Base-by-base conservation (phyloP, 1,140 invertebrate species). In the Aphaenogaster ashmeadi region DNA sequence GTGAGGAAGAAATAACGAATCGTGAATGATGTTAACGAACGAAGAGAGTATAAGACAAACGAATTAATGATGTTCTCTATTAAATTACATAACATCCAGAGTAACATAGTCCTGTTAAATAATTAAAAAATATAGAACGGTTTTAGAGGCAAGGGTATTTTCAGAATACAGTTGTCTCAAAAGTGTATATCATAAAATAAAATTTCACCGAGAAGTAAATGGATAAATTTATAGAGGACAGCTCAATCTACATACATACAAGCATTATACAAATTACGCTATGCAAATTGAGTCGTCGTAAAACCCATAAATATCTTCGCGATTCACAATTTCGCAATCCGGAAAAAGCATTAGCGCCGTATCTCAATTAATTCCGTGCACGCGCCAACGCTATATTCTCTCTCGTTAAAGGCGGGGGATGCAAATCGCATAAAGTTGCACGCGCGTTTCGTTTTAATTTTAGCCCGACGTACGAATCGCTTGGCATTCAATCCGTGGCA, bases 361-460 rank as follows among this genome's bases (percentile, higher is more conserved):
- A 74, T 74, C 15, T 36, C 67, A 41, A 84, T 84, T 84, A 84
- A 84, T 84, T 74, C 69, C 36, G 21, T 60, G 33, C 80, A 84
- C 80, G 80, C 54, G 41, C 33, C 56, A 50, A 15, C 47, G 18
- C 41, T 60, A 41, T 56, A 75, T 38, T 60, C 56, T 38, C 52
- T 13, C 44, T 84, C 41, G 69, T 84, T 84, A 84, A 84, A 84
- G 52, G 69, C 44, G 41, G 41, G 41, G 27, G 18, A 75, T 62
- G 54, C 13, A 75, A 75, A 84, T 75, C 58, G 80, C 54, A 75
- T 84, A 84, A 75, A 84, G 72, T 66, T 21, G 47, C 44, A 52
- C 44, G 64, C 44, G 64, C 64, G 79, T 74, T 60, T 75, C 13
- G 54, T 75, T 84, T 84, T 84, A 75, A 84, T 74, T 74, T 47